These are phyloP conservation scores for Eupithecia inturbata DNA, from an alignment of 2,888 invertebrate species.

Conservation along the genomic window DNA sequence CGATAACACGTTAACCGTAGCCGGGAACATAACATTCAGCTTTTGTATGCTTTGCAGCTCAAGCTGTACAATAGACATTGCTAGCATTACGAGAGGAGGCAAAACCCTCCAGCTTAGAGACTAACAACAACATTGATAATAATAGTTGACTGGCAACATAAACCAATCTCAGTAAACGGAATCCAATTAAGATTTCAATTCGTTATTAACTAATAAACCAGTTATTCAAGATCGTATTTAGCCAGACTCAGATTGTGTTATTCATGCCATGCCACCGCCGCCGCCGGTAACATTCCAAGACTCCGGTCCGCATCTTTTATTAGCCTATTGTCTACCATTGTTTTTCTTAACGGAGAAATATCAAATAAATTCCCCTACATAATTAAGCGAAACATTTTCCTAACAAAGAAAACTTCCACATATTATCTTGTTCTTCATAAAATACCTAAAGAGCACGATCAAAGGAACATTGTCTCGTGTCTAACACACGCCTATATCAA, in stretches of 20 bases:
- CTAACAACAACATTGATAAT: slow-evolving; percentile 12
- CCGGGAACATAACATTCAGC: slow-evolving; percentile 54
- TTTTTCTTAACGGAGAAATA: slow-evolving; percentile 24
- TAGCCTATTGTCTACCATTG: slow-evolving; percentile 25
- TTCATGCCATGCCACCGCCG: too few species aligned
- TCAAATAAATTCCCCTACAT: slow-evolving; percentile 27
- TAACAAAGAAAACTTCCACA: slow-evolving; percentile 46
- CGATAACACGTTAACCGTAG: slow-evolving; percentile 54
- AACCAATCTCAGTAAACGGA: slow-evolving; percentile 22
- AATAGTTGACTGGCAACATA: slow-evolving; percentile 15
- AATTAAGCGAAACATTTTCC: slow-evolving; percentile 28
- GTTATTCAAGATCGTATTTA: slow-evolving; percentile 26
- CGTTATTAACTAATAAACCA: slow-evolving; percentile 32
- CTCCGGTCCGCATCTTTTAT: slow-evolving; percentile 16
- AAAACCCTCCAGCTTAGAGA: neutral
- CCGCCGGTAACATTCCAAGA: slow-evolving; percentile 28
- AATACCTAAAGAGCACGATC: slow-evolving; percentile 58
- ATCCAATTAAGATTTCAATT: slow-evolving; percentile 31
- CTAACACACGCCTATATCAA: slow-evolving; percentile 69
- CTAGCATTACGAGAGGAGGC: slow-evolving; percentile 21
- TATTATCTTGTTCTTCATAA: slow-evolving; percentile 55
- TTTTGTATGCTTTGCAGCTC: slow-evolving; percentile 47
- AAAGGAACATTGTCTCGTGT: slow-evolving; percentile 64
- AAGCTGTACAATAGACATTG: slow-evolving; percentile 24
- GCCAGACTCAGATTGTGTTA: slow-evolving; percentile 24